These are phyloP conservation scores for Antheraea pernyi DNA, from an alignment of 1,140 invertebrate species.

Conservation along the genomic window DNA sequence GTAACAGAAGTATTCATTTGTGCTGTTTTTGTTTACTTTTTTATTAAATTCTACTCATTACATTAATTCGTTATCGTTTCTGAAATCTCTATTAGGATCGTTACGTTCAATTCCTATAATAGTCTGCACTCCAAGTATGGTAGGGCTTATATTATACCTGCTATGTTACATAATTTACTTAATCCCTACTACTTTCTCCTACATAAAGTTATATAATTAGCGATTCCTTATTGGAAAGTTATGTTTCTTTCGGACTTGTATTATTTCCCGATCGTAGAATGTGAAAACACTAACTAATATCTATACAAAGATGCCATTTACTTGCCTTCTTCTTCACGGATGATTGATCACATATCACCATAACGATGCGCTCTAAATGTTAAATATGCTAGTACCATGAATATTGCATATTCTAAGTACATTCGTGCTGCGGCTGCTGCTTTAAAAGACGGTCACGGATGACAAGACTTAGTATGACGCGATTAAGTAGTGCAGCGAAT, in stretches of 20 bases:
- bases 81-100: background rate
- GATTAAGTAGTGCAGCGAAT: conserved; percentile 51
- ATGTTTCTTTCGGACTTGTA: background rate
- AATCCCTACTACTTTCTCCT: background rate
- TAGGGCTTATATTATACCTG: background rate
- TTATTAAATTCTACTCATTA: no score
- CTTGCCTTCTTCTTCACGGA: background rate
- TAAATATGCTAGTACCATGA: conserved; percentile 59
- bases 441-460: conserved; percentile 41
- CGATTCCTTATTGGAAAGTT: background rate
- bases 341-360: conserved; percentile 6
- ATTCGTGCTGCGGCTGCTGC: conserved; percentile 17
- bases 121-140: background rate
- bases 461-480: conserved; percentile 42
- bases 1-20: background rate
- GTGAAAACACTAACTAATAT: background rate
- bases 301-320: background rate
- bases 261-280: background rate
- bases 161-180: background rate
- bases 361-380: conserved; percentile 60
- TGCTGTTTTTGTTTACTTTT: no score
- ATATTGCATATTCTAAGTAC: conserved; percentile 34
- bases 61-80: background rate
- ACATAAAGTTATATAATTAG: background rate
- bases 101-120: background rate